Base-by-base conservation (phyloP, 1,140 invertebrate species). In the Panulirus ornatus region DNA sequence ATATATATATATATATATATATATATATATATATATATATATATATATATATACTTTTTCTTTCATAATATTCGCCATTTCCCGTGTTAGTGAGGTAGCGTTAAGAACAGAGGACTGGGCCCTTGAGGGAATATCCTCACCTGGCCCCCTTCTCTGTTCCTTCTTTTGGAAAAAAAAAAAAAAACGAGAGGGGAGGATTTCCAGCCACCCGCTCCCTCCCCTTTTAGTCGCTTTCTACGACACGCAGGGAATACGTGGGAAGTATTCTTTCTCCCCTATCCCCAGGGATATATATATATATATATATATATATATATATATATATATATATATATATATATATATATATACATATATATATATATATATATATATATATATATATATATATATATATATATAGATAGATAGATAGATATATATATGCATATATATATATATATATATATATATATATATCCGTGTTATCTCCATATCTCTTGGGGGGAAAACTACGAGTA, bases 11-110 rank as follows among this genome's bases (percentile, higher is more conserved):
- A 70, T 66, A 63, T 63, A 63, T 63, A 63, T 63, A 63, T 63
- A 63, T 63, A 63, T 63, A 63, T 63, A 63, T 63, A 63, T 63
- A 63, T 63, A 63, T 63, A 63, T 63, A 63, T n/a, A n/a, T n/a
- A n/a, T n/a, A n/a, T n/a, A n/a, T n/a, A n/a, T n/a, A n/a, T n/a
- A n/a, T n/a, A n/a, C n/a, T n/a, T n/a, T n/a, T n/a, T n/a, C n/a
- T n/a, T n/a, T n/a, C n/a, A n/a, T n/a, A n/a, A n/a, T n/a, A n/a
- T n/a, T n/a, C n/a, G n/a, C n/a, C n/a, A n/a, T n/a, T n/a, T n/a
- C n/a, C n/a, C n/a, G n/a, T n/a, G n/a, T n/a, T n/a, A n/a, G n/a
- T n/a, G n/a, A n/a, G n/a, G n/a, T n/a, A n/a, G n/a, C n/a, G n/a
- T n/a, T n/a, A n/a, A n/a, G n/a, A n/a, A n/a, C n/a, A n/a, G n/a